phyloP scores from a whole-genome alignment of 2,113 vertebrate genomes.

The Protobothrops flavoviridis region DNA sequence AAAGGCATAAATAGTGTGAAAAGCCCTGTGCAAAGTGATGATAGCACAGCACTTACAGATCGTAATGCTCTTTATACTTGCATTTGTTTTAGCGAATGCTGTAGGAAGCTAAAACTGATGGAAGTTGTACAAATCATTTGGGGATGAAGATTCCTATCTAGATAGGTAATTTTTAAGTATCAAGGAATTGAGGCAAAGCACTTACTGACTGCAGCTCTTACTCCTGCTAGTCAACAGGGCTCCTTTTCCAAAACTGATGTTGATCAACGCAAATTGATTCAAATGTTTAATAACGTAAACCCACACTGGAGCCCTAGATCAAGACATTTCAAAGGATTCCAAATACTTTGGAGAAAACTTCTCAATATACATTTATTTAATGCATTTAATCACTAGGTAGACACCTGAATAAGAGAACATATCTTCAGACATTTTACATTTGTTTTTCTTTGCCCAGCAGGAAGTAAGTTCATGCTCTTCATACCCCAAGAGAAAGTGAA shows the following conservation, averaged over 20 bases:
- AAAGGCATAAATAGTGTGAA: constrained; percentile 62
- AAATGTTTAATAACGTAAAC: constrained; percentile 29
- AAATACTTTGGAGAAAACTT: constrained; percentile 5
- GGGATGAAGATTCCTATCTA: not conserved
- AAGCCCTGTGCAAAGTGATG: constrained; percentile 60
- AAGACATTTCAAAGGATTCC: not conserved
- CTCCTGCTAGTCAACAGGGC: not conserved
- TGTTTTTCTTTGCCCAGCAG: not conserved
- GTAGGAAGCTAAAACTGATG: constrained; percentile 34
- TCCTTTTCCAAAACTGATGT: not conserved
- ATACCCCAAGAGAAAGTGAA: not conserved
- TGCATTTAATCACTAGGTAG: not conserved
- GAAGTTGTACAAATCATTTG: constrained; percentile 48
- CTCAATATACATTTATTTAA: not conserved
- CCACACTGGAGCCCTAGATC: constrained; percentile 18
- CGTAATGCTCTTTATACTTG: constrained; percentile 48
- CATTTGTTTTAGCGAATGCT: constrained; percentile 49
- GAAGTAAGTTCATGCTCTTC: not conserved
- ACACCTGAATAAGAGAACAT: constrained; percentile 17
- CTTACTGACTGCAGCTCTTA: constrained; percentile 21
- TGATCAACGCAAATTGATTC: not conserved
- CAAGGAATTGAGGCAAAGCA: constrained; percentile 8
- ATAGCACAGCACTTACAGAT: constrained; percentile 53
- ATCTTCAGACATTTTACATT: not conserved
- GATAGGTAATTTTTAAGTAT: not conserved